Base-by-base conservation (phyloP, 1,140 invertebrate genomes). In the Notospermus geniculatus region DNA sequence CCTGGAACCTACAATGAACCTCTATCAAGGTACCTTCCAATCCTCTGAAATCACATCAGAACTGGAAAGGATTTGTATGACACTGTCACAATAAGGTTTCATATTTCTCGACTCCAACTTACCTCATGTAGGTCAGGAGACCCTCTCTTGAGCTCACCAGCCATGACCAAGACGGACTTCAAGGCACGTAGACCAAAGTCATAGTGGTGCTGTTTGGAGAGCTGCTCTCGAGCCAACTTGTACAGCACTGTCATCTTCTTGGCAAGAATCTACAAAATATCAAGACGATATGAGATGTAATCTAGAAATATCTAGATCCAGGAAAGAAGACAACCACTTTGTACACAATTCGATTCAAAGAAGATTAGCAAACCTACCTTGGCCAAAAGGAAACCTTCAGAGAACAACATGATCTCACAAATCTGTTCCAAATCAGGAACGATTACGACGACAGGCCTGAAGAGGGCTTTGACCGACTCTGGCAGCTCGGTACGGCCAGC, bases 201-300 rank as follows among this genome's bases (percentile, higher is more conserved):
- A 76, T 96, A 96, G 78, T 96, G 93, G 36, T 88, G 89, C 75
- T 95, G 92, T 78, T 93, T 93, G 5, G 92, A 94, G 36, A 96
- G 81, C 74, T 94, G 92, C 70, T 93, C 90, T 52, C 86, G 84
- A 0, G 91, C 89, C 52, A 95, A 79, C 72, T 89, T 89, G 76
- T 95, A 95, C 4, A 95, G 76, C 2, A 92, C 89, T 0, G 91
- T 92, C 90, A 95, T 93, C 73, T 96, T 96, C 75, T 94, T 95
- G 0, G 92, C 92, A 39, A 95, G 75, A 13, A 90, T 83, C 84
- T 88, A 60, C 1, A 68, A 57, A 23, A n/a, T n/a, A n/a, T n/a
- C n/a, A n/a, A n/a, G 46, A 50, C 9, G n/a, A 9, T 7, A 50
- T 52, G 32, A 36, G 32, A 36, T 7, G 15, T 36, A 15, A 7